These are phyloP conservation scores for Incurvaria masculella DNA, from an alignment of 2,888 invertebrate species.

Conservation along the genomic window DNA sequence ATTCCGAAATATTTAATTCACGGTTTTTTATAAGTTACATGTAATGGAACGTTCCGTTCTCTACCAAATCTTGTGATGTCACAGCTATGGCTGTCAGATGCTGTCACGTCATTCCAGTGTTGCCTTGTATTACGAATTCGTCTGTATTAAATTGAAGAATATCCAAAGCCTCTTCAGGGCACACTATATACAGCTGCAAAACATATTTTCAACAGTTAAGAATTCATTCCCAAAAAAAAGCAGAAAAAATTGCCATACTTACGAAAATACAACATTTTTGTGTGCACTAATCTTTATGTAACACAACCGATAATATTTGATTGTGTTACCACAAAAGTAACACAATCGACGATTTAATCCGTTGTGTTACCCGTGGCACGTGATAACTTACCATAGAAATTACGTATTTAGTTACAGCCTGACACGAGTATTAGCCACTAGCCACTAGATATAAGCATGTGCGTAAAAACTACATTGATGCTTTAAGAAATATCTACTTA, in stretches of 20 bases:
- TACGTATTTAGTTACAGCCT: too few relatives aligned
- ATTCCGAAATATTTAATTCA: too few relatives aligned
- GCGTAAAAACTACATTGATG: neutral
- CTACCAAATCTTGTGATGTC: too few relatives aligned
- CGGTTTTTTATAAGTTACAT: too few relatives aligned
- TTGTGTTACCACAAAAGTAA: neutral
- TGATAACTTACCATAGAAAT: neutral
- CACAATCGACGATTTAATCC: slow-evolving; percentile 2
- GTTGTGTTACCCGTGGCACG: slow-evolving; percentile 3
- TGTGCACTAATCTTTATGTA: slow-evolving; percentile 4
- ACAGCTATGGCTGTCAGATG: too few relatives aligned
- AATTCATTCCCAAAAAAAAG: slow-evolving; percentile 3
- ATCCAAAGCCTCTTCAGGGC: too few relatives aligned
- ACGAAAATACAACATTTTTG: neutral
- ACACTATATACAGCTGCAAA: too few relatives aligned
- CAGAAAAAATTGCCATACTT: neutral
- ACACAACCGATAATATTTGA: slow-evolving; percentile 1
- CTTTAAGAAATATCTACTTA: slow-evolving; percentile 3
- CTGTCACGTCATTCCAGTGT: too few relatives aligned
- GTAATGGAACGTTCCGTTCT: too few relatives aligned
- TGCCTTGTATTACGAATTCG: too few relatives aligned
- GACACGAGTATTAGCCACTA: too few relatives aligned
- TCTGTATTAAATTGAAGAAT: too few relatives aligned
- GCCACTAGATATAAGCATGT: neutral
- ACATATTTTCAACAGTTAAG: slow-evolving; percentile 3